phyloP scores from a whole-genome alignment of 1,140 invertebrate species.

The Drosophila athabasca region DNA sequence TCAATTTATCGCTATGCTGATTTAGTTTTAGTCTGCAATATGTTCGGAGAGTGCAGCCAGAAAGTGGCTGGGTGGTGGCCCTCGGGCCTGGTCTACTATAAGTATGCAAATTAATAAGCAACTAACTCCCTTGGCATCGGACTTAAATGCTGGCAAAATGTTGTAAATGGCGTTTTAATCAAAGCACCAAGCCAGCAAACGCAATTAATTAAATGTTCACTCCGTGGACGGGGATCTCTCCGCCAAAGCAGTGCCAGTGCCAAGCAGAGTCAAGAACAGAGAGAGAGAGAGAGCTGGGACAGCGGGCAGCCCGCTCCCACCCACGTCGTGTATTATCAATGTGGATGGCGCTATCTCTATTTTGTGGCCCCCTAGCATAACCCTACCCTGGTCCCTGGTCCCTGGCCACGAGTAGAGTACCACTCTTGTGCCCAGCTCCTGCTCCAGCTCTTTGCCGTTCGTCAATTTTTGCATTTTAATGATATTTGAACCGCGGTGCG shows the following conservation, averaged over 20 bases:
- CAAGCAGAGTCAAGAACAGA: no score
- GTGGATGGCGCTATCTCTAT: constrained; percentile 1
- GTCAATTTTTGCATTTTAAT: constrained; percentile 81
- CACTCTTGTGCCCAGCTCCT: constrained; percentile 9
- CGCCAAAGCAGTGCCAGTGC: constrained; percentile 12
- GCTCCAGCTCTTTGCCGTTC: constrained; percentile 33
- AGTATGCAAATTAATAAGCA: constrained; percentile 69
- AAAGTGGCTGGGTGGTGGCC: background rate
- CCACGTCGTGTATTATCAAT: constrained; percentile 24
- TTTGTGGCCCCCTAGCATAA: background rate
- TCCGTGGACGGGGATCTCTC: constrained; percentile 36
- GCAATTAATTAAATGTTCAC: constrained; percentile 77
- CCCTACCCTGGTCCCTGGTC: constrained; percentile 11
- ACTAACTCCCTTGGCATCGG: constrained; percentile 49
- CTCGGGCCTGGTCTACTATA: background rate
- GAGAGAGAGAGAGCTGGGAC: background rate
- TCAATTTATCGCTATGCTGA: constrained; percentile 41
- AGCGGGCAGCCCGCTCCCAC: constrained; percentile 2
- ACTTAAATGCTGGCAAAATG: constrained; percentile 61
- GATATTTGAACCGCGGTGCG: constrained; percentile 70
- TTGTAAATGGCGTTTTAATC: constrained; percentile 78
- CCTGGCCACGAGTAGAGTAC: constrained; percentile 3
- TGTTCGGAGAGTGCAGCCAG: constrained; percentile 17
- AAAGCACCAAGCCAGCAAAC: constrained; percentile 61
- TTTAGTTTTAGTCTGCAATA: constrained; percentile 36